These are phyloP conservation scores for Agonopterix arenella DNA, from an alignment of 2,888 invertebrate genomes.

Conservation along the genomic window DNA sequence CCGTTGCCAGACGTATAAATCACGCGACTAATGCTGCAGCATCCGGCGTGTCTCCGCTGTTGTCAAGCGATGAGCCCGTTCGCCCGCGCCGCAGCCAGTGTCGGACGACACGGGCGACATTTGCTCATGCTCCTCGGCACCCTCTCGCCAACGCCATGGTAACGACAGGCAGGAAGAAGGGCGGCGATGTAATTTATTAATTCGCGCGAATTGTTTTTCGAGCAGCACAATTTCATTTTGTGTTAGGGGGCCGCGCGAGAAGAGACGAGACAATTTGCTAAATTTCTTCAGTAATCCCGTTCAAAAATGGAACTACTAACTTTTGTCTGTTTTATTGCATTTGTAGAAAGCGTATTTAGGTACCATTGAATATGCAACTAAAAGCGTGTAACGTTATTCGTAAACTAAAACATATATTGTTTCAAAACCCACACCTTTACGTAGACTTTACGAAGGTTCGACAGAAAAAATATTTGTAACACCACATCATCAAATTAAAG, in stretches of 20 bases:
- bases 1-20: conserved; percentile 71
- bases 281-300: too few relatives aligned
- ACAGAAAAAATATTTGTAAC: too few relatives aligned
- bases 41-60: conserved; percentile 62
- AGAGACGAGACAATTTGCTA: too few relatives aligned
- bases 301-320: background rate
- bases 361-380: too few relatives aligned
- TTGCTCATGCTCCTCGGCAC: conserved; percentile 12
- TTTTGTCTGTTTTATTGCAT: too few relatives aligned
- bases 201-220: conserved; percentile 47
- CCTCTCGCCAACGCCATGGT: conserved; percentile 23
- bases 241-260: conserved; percentile 1
- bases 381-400: too few relatives aligned
- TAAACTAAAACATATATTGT: too few relatives aligned
- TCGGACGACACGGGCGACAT: conserved; percentile 7
- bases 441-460: too few relatives aligned
- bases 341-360: too few relatives aligned
- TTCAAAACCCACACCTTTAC: too few relatives aligned
- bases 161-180: conserved; percentile 43
- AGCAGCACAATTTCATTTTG: conserved; percentile 18
- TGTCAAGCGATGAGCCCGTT: conserved; percentile 20
- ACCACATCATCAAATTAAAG: too few relatives aligned
- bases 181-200: conserved; percentile 57
- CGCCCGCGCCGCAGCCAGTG: conserved; percentile 17
- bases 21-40: conserved; percentile 64